Percentiles rank a stretch among this genome's conserved stretches.
Conservation (phyloP, 2,888 invertebrate species). For the Amphipoea oculea region DNA sequence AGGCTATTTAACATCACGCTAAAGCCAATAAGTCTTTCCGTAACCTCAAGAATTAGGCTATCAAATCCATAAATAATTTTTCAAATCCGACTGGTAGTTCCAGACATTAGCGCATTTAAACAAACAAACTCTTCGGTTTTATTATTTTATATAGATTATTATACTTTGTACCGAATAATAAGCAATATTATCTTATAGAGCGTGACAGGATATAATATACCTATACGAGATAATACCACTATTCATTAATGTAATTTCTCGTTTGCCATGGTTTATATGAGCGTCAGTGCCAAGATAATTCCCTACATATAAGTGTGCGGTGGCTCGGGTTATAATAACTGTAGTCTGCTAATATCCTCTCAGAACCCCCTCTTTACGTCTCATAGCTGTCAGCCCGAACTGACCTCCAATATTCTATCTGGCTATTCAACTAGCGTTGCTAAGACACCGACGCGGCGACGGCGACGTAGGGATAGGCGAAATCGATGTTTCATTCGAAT, state of each 20-base stretch:
- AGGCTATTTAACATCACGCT: too few species aligned
- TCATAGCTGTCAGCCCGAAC: constrained; percentile 62
- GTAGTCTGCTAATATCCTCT: constrained; percentile 59
- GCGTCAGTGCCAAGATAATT: constrained; percentile 38
- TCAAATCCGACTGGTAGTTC: too few species aligned
- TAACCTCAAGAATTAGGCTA: too few species aligned
- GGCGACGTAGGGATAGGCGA: constrained; percentile 5
- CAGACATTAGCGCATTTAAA: too few species aligned
- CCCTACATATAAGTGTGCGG: constrained; percentile 32
- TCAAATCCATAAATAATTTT: too few species aligned
- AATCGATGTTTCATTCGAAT: constrained; percentile 12
- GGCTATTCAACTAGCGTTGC: constrained; percentile 53
- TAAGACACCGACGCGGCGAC: constrained; percentile 21
- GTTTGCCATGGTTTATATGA: constrained; percentile 33
- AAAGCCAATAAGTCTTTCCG: too few species aligned
- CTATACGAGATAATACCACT: constrained; percentile 19
- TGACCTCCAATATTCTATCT: constrained; percentile 61
- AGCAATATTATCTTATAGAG: constrained; percentile 18
- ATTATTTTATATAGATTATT: background rate
- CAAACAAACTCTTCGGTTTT: too few species aligned
- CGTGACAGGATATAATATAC: constrained; percentile 17
- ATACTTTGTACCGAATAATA: constrained; percentile 8
- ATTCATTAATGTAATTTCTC: constrained; percentile 44
- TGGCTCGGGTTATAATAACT: constrained; percentile 55
- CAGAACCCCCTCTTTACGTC: constrained; percentile 63